Base-by-base conservation (phyloP, 2,113 vertebrate genomes). In the Chrysemys picta region DNA sequence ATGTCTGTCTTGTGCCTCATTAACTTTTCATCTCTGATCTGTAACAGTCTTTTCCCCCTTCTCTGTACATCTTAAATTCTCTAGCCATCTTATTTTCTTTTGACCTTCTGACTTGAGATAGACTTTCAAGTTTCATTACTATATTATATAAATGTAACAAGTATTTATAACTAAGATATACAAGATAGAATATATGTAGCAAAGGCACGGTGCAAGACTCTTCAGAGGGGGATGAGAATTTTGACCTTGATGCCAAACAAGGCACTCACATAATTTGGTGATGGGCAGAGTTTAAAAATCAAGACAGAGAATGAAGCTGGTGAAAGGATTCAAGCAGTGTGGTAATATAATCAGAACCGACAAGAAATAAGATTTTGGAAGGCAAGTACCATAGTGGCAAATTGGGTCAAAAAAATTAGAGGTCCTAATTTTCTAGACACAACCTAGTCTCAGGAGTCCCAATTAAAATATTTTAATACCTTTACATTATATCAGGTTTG, bases 391-490 rank as follows among this genome's bases (percentile, higher is more conserved):
- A 91, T 69, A 91, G 80, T 5, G 84, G 56, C 76, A 82, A 84
- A 89, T 84, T 84, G 29, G 10, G 56, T 92, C 54, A 86, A 56
- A 59, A 91, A 83, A 84, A 90, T 96, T 87, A 94, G 84, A 96
- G 85, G 85, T 82, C 96, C 80, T 91, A 82, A 94, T 96, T 97
- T 92, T 98, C 92, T 95, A 95, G 89, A 49, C 90, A 89, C 83
- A 92, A 97, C 93, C 93, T 92, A 65, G 89, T 96, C 93, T 59
- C 72, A 76, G 88, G 84, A 95, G 65, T 94, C 50, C 95, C 93
- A 95, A 79, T 96, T 78, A 88, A 75, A 90, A 59, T 91, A 52
- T 89, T 85, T 80, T 42, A 69, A 49, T 27, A 5, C 82, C 82
- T 90, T 84, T 3, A 75, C n/a, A 89, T 84, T 54, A 6, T 80